Evolutionary conservation across 1,140 invertebrate genomes (phyloP), one percentile per base, ranked within the genome.

Genomic region (Temnothorax nylanderi): DNA sequence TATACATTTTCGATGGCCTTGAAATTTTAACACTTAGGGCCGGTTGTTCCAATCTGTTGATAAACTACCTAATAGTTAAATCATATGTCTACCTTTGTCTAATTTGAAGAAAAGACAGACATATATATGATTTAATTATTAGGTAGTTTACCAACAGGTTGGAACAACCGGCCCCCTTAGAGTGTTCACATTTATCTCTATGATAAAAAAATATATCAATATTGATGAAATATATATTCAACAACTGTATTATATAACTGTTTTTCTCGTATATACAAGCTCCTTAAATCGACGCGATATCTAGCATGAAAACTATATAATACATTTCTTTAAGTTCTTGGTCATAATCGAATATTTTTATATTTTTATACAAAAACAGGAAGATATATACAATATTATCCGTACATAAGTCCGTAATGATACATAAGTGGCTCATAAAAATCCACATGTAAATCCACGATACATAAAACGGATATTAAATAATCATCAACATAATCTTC

Each of bases 121-220:
- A n/a, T n/a, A n/a, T n/a, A n/a, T n/a, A n/a, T n/a, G n/a, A n/a
- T n/a, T 26, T 26, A 26, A 26, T 1, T 26, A 26, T 26, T 26
- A 26, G 26, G 0, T 26, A 26, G 26, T 26, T 26, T 26, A 26
- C 26, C 26, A 26, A 26, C 1, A 26, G 26, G 26, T 26, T 26
- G 26, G 26, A 26, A 26, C 26, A 26, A 26, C 26, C 26, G 26
- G 26, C 26, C 26, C 26, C 26, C 26, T 26, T 26, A 26, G 26
- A 26, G 26, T 26, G 26, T 26, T 26, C 26, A 75, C n/a, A 41
- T 58, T 34, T 37, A 75, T 37, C 3, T 76, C 1, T 21, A 64
- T 67, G 21, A 69, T 81, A 71, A 2, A 81, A 71, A 71, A 71
- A 81, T 81, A 71, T 81, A 81, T 13, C 4, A 32, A 44, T 71